Conservation (phyloP, 2,888 invertebrate genomes). For the Meandrusa payeni region DNA sequence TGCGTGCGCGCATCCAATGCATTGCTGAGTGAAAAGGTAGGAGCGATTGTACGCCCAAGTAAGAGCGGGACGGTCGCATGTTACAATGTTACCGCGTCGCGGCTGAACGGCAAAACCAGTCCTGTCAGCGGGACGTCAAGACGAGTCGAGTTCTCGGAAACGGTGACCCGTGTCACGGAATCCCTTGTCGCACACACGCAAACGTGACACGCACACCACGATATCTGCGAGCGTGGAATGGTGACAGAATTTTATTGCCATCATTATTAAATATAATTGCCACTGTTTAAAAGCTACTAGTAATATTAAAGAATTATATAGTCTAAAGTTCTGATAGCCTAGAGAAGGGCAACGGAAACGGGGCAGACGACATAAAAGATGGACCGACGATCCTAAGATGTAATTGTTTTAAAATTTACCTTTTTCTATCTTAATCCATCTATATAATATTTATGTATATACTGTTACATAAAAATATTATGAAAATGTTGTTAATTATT, state of each 20-base stretch:
- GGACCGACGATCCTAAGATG: too few relatives aligned
- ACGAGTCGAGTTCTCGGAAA: constrained; percentile 78
- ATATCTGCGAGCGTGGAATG: constrained; percentile 38
- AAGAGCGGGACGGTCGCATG: constrained; percentile 49
- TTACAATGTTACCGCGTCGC: constrained; percentile 67
- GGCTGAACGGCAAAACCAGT: constrained; percentile 75
- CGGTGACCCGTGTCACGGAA: constrained; percentile 80
- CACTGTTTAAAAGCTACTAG: constrained; percentile 10
- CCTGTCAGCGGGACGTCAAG: constrained; percentile 79
- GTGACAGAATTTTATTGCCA: constrained; percentile 49
- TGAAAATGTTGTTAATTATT: too few relatives aligned
- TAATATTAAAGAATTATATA: background rate
- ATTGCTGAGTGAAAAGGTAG: constrained; percentile 46
- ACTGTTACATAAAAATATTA: too few relatives aligned
- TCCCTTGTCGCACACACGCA: constrained; percentile 66
- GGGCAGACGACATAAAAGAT: too few relatives aligned
- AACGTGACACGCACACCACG: constrained; percentile 33
- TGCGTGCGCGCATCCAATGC: constrained; percentile 74
- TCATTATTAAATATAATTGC: constrained; percentile 35
- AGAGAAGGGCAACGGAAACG: too few relatives aligned
- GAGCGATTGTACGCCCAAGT: constrained; percentile 33
- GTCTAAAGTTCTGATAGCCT: too few relatives aligned
- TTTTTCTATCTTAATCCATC: too few relatives aligned
- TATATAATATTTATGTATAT: too few relatives aligned
- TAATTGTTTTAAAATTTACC: too few relatives aligned